Base-by-base conservation (phyloP, 1,140 invertebrate genomes). In the Ganaspis sp. region DNA sequence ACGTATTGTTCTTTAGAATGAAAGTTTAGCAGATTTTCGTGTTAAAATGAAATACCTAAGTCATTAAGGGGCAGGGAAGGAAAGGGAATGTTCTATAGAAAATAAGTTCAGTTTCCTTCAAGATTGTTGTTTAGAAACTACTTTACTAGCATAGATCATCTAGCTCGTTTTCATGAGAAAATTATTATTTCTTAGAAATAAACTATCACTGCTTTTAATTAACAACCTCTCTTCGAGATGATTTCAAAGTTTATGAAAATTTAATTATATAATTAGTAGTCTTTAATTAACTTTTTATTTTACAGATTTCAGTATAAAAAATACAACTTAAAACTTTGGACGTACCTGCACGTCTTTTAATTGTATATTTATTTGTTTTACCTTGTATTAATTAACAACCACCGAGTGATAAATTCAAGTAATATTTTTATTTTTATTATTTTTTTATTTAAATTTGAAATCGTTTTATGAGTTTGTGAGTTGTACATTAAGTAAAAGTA, bases 181-280 rank as follows among this genome's bases (percentile, higher is more conserved):
- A 64, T 12, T 64, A 29, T 64, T 12, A 21, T 34, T 29, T 34
- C 29, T 64, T 64, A 29, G 58, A 15, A 17, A 6, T 64, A 26
- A 64, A 64, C 23, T 64, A 29, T 64, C 58, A 64, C 23, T 64
- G 23, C 23, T 29, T 64, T 64, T 34, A 64, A 29, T 64, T 64
- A 34, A 64, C 11, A 64, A 64, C n/a, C 29, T 21, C 12, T 64
- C 15, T 11, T n/a, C 11, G 2, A n/a, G 12, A n/a, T 29, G 3
- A 64, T 64, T 64, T 29, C 8, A 49, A 49, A 49, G 45, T n/a
- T 49, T 49, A 17, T n/a, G n/a, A 17, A 49, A 49, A 49, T 17
- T 5, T 49, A 2, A 34, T 17, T 17, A 49, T 49, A 0, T 17
- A 8, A 49, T 34, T 34, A 3, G 6, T 34, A n/a, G n/a, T n/a